Evolutionary conservation across 2,888 invertebrate genomes (phyloP), one percentile per base, ranked within the genome.

Genomic region (Amphipyra berbera): DNA sequence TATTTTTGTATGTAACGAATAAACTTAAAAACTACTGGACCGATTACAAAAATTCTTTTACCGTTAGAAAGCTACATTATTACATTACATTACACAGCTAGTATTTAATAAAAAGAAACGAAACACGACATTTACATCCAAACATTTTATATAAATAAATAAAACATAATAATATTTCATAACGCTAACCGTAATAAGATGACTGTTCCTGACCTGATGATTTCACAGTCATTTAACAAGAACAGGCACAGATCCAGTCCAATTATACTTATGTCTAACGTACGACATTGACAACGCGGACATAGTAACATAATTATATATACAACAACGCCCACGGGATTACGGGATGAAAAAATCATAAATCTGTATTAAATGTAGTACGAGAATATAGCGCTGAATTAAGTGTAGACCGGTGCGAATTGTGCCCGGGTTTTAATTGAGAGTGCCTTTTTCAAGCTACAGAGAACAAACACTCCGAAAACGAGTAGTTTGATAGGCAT

Each of bases 191-290:
- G 49, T 49, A 49, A 38, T 6, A 21, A 21, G 21, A n/a, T n/a
- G n/a, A 21, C 21, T 21, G 21, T 21, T 21, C 21, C 30, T 13
- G 13, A 6, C n/a, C 57, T 15, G 58, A 71, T 66, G 61, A 66
- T 48, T 41, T 69, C 72, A 66, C 44, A 27, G 2, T 15, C 55
- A 67, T 67, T 46, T 60, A 37, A n/a, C 15, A 35, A 33, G 37
- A 49, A 50, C 71, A 37, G 37, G 49, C 14, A 21, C 21, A 54
- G 55, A 72, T 67, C 33, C 46, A 67, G 61, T 73, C 70, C 70
- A 73, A 73, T 73, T 74, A 74, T 66, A 61, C 61, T 45, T 46
- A 49, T 67, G 75, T 74, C 73, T 59, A 68, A 44, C 55, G 46
- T 10, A 1, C 30, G 63, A 75, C 73, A 61, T 61, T 74, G 60